These are phyloP conservation scores for Dicrurus megarhynchus DNA, from an alignment of 2,113 vertebrate species.

Conservation along the genomic window DNA sequence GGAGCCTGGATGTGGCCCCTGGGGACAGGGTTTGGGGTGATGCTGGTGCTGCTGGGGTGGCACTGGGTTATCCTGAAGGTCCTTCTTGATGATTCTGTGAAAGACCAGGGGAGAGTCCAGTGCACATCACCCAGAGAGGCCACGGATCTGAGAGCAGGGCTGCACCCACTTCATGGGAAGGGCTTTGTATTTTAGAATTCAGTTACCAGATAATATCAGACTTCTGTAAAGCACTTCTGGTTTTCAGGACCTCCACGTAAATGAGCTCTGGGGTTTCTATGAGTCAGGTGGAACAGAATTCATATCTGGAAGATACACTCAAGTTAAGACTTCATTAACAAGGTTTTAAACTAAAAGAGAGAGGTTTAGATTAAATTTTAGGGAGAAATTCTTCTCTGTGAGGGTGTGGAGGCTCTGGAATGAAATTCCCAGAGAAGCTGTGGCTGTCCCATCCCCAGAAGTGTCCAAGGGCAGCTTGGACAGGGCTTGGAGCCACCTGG, in stretches of 20 bases:
- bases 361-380: background rate
- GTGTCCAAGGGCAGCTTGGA: accelerated
- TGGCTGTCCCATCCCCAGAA: background rate
- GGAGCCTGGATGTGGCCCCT: background rate
- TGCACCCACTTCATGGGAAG: background rate
- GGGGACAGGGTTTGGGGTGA: background rate
- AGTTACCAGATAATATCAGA: conserved; percentile 32
- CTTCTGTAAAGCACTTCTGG: conserved; percentile 46
- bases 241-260: background rate
- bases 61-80: accelerated
- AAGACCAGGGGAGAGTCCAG: background rate
- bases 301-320: background rate
- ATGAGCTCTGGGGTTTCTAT: background rate
- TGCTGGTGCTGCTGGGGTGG: background rate
- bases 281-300: background rate
- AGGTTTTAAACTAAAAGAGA: too few species aligned
- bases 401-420: background rate
- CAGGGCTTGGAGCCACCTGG: background rate
- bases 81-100: background rate
- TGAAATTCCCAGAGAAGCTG: background rate
- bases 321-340: background rate
- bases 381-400: background rate
- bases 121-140: background rate
- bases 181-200: background rate
- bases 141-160: background rate